phyloP scores from a whole-genome alignment of 2,888 invertebrate species.

The Dryococelus australis region DNA sequence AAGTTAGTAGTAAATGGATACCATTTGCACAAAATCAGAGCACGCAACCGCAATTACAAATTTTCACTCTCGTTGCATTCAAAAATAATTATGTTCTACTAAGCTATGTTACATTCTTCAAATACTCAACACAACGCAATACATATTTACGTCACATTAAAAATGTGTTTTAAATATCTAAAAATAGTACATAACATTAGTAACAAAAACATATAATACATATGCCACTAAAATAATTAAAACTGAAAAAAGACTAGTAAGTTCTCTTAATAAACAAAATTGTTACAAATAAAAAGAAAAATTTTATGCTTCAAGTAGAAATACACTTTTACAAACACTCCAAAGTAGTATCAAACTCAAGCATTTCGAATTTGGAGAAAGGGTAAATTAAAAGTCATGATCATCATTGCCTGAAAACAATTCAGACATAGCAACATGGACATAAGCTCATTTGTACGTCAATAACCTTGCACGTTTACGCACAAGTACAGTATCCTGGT shows the following conservation, averaged over 20 bases:
- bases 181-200: constrained; percentile 9
- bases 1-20: constrained; percentile 5
- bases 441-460: background rate
- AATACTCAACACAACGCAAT: background rate
- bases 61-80: background rate
- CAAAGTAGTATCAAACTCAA: background rate
- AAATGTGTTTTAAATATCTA: background rate
- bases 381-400: background rate
- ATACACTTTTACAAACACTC: background rate
- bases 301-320: background rate
- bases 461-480: background rate
- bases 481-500: background rate
- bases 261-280: background rate
- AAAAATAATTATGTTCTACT: background rate
- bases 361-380: background rate
- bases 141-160: background rate
- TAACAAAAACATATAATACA: constrained; percentile 16
- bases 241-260: background rate
- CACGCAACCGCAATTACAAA: background rate
- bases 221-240: background rate
- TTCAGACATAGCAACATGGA: background rate
- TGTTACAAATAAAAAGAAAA: background rate
- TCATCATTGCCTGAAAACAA: background rate
- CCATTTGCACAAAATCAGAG: constrained; percentile 16
- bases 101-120: background rate